Evolutionary conservation across 37 sponge, comb jelly and placozoan species (phyloP).

Genomic region (Halichondria panicea): DNA sequence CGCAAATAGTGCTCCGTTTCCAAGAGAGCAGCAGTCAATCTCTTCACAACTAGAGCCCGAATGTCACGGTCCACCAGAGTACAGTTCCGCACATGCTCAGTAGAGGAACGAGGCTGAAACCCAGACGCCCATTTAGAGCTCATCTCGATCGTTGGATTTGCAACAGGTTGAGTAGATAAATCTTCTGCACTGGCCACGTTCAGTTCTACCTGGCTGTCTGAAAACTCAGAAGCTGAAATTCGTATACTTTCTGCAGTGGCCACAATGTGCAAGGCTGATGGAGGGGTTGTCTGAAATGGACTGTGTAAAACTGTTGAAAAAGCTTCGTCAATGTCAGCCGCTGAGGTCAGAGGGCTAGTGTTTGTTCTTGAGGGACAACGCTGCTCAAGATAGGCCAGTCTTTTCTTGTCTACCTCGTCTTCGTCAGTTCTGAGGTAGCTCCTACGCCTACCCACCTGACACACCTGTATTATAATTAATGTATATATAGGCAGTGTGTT

Average conservation of each 20-base stretch:
- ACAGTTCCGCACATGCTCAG: slow-evolving; percentile 24
- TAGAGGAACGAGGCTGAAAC: slow-evolving; percentile 40
- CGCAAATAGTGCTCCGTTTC: slow-evolving; percentile 10
- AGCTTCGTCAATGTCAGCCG: too few relatives aligned
- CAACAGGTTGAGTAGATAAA: too few relatives aligned
- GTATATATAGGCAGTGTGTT: neutral
- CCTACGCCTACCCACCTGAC: slow-evolving; percentile 69
- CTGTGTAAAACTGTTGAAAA: too few relatives aligned
- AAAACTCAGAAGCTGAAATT: too few relatives aligned
- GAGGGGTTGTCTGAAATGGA: too few relatives aligned
- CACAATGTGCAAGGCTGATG: too few relatives aligned
- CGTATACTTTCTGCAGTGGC: too few relatives aligned
- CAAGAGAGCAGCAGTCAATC: slow-evolving; percentile 34
- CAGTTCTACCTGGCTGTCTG: too few relatives aligned
- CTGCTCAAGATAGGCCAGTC: slow-evolving; percentile 52
- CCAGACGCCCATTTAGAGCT: slow-evolving; percentile 37
- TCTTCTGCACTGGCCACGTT: too few relatives aligned
- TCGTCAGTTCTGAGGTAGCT: slow-evolving; percentile 51
- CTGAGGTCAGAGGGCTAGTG: too few relatives aligned
- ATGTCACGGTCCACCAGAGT: slow-evolving; percentile 19
- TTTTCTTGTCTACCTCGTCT: slow-evolving; percentile 22
- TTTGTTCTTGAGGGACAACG: too few relatives aligned
- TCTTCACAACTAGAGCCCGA: slow-evolving; percentile 31
- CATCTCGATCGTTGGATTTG: too few relatives aligned
- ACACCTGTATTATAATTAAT: slow-evolving; percentile 47